phyloP scores from a whole-genome alignment of 2,797 vertebrate species.

The Pipistrellus pipistrellus region DNA sequence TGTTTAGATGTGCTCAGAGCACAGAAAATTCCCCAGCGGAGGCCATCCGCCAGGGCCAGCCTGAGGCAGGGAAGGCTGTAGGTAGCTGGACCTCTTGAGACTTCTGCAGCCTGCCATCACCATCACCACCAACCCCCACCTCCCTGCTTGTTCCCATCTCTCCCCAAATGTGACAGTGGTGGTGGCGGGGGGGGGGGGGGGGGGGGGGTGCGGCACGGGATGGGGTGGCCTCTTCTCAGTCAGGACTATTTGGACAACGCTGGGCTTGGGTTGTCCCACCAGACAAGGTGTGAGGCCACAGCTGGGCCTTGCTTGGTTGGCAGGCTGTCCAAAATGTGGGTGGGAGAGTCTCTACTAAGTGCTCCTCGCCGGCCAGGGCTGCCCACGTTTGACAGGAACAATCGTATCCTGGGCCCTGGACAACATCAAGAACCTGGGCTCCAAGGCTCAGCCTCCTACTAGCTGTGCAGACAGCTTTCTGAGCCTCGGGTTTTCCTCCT shows the following conservation, averaged over 20 bases:
- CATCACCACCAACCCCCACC: neutral
- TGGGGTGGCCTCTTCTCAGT: neutral
- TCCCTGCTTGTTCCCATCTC: neutral
- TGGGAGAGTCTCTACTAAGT: neutral
- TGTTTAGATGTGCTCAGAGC: slow-evolving; percentile 85
- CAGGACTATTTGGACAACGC: neutral
- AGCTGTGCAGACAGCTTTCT: slow-evolving; percentile 36
- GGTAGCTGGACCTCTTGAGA: slow-evolving; percentile 19
- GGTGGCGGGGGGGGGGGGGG: no score
- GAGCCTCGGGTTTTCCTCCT: slow-evolving; percentile 1
- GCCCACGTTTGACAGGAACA: neutral
- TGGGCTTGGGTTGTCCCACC: neutral
- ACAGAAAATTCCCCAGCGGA: slow-evolving; percentile 83
- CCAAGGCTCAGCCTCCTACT: neutral
- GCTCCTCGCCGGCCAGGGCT: neutral
- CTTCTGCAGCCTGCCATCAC: neutral
- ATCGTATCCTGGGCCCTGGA: rapidly evolving
- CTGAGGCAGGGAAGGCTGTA: slow-evolving; percentile 47
- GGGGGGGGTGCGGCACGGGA: no score
- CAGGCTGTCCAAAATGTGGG: neutral
- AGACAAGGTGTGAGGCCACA: neutral
- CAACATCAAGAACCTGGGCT: neutral
- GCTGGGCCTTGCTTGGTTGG: neutral
- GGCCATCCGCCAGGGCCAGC: slow-evolving; percentile 78
- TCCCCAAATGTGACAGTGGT: neutral